Percentiles rank a stretch among this genome's conserved stretches.
Evolutionary conservation across 2,888 invertebrate genomes (phyloP).

Genomic region (Macroteleia sp.): DNA sequence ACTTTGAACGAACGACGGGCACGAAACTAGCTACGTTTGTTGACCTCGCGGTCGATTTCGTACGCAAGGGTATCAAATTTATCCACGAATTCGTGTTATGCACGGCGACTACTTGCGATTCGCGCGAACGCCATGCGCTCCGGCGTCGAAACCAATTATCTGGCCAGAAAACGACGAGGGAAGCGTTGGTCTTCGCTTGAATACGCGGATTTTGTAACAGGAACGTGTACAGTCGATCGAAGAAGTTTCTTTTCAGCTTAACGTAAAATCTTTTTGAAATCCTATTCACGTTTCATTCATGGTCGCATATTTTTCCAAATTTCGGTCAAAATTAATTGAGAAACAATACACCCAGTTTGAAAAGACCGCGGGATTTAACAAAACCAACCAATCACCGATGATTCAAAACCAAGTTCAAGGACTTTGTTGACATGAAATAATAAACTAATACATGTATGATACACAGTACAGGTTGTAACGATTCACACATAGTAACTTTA

Average conservation of each 20-base stretch:
- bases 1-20: constrained; percentile 18
- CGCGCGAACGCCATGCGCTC: constrained; percentile 58
- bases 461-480: constrained; percentile 51
- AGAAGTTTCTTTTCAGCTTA: constrained; percentile 42
- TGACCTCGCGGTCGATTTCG: constrained; percentile 27
- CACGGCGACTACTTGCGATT: constrained; percentile 60
- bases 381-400: constrained; percentile 20
- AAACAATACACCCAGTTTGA: neutral
- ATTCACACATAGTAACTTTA: constrained; percentile 46
- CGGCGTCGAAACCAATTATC: constrained; percentile 63
- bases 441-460: constrained; percentile 49
- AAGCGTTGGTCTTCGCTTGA: constrained; percentile 55
- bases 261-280: constrained; percentile 4
- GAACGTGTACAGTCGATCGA: constrained; percentile 63
- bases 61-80: constrained; percentile 47
- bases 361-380: neutral
- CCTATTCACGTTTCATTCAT: constrained; percentile 1
- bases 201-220: constrained; percentile 62
- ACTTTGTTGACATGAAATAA: constrained; percentile 44
- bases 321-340: constrained; percentile 4
- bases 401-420: constrained; percentile 45
- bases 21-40: neutral
- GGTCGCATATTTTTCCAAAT: constrained; percentile 6
- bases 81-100: constrained; percentile 62
- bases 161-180: constrained; percentile 54